These are phyloP conservation scores for Melanotaenia trifasciata DNA, from an alignment of 2,797 vertebrate genomes.

Conservation along the genomic window DNA sequence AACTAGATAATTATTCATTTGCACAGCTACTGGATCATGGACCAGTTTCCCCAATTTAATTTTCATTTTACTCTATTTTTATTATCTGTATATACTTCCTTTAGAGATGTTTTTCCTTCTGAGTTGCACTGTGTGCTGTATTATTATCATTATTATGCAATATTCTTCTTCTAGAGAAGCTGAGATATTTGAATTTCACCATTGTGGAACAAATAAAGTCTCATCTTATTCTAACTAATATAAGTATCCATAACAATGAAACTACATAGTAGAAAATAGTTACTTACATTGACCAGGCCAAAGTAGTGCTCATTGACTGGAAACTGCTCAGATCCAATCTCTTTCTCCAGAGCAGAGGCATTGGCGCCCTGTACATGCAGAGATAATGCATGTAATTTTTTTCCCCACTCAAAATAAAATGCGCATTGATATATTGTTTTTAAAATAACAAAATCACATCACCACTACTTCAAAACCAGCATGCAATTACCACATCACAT, in stretches of 20 bases:
- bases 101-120: too few species aligned
- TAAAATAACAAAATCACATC: neutral
- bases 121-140: too few species aligned
- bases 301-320: slow-evolving; percentile 91
- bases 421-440: neutral
- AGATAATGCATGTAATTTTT: neutral
- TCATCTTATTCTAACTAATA: neutral
- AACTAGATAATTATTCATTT: too few species aligned
- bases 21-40: too few species aligned
- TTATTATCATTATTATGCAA: neutral
- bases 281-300: slow-evolving; percentile 88
- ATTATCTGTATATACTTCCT: too few species aligned
- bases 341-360: slow-evolving; percentile 92
- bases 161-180: neutral
- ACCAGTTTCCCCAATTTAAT: too few species aligned
- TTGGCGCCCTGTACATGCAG: slow-evolving; percentile 85
- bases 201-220: neutral
- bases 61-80: too few species aligned
- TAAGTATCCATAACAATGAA: neutral
- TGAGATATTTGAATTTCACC: neutral
- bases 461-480: neutral
- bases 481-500: slow-evolving; percentile 4
- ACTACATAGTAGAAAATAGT: neutral
- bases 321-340: slow-evolving; percentile 91
- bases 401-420: neutral